Base-by-base conservation (phyloP, 2,113 vertebrate genomes). In the Megalops atlanticus region DNA sequence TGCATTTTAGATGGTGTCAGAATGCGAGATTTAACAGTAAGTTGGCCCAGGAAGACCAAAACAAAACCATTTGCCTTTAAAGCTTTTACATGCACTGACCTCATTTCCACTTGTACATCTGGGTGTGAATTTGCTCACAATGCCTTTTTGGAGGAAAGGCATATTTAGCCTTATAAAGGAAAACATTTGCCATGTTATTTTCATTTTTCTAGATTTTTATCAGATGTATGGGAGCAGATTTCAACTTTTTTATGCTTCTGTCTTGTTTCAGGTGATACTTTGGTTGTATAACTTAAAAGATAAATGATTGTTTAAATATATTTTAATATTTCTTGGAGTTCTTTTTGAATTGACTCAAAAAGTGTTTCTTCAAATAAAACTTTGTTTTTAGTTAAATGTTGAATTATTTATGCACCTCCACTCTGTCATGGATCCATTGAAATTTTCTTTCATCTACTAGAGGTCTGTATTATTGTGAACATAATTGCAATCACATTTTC, bases 341-440 rank as follows among this genome's bases (percentile, higher is more conserved):
- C 12, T 36, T 71, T 4, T 8, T 27, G 11, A 64, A 64, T 10
- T 64, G 43, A 10, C 16, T 64, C 12, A 8, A 27, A 27, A n/a
- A 27, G n/a, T n/a, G n/a, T n/a, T n/a, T 64, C 24, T 64, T 71
- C 69, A 36, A 71, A 71, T 71, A 71, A 71, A 71, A 33, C 35
- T 71, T 38, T n/a, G 35, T 71, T 70, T 71, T 14, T 18, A 36
- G 69, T 71, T 35, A 38, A 49, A 18, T 71, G 11, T n/a, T 6
- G 4, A 27, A 27, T 31, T 2, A 36, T 71, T 71, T 18, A 71
- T 35, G 12, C 15, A 36, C 12, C 16, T 71, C 12, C 18, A 8
- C 24, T 18, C 15, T 70, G 16, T 27, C 69, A 71, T 71, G 15
- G 11, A 38, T 38, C 35, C 12, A 38, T 71, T 71, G 15, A 21